A percentile compares a stretch with the other conserved stretches of the same genome.
These are phyloP conservation scores for Sceliomorpha sp. DNA, from an alignment of 2,888 invertebrate genomes.

Conservation along the genomic window DNA sequence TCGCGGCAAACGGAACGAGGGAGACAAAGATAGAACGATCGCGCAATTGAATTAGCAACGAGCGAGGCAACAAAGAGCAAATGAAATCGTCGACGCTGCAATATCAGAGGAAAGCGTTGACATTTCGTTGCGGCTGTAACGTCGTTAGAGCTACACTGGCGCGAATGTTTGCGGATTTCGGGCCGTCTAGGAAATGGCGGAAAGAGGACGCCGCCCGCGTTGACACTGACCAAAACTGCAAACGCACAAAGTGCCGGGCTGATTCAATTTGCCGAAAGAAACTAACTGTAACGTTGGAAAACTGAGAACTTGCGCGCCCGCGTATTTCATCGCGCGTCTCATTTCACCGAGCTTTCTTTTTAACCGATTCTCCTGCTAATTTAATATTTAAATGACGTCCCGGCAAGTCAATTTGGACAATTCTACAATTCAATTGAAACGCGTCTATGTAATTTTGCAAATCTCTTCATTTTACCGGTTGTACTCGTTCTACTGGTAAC, in stretches of 20 bases:
- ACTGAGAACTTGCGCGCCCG: not conserved
- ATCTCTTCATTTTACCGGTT: no score
- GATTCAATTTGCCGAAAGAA: constrained; percentile 14
- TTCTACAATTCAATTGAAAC: constrained; percentile 1
- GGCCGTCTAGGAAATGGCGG: constrained; percentile 6
- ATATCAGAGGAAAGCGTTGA: constrained; percentile 20
- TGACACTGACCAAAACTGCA: constrained; percentile 13
- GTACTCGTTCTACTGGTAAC: no score
- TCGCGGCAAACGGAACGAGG: not conserved
- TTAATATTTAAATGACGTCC: not conserved
- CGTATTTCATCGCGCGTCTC: not conserved
- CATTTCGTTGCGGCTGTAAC: constrained; percentile 22
- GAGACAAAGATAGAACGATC: not conserved
- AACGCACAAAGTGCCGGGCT: constrained; percentile 10
- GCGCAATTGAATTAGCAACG: constrained; percentile 35
- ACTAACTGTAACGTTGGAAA: constrained; percentile 6
- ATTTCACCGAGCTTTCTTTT: not conserved
- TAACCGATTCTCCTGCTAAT: not conserved
- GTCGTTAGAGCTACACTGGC: constrained; percentile 21
- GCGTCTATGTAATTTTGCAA: not conserved
- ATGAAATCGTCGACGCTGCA: constrained; percentile 29
- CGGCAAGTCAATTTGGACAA: not conserved
- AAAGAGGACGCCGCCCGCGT: not conserved
- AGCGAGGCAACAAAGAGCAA: constrained; percentile 32
- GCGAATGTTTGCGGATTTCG: constrained; percentile 20